Base-by-base conservation (phyloP, 2,888 invertebrate species). In the Cremastinae sp. region DNA sequence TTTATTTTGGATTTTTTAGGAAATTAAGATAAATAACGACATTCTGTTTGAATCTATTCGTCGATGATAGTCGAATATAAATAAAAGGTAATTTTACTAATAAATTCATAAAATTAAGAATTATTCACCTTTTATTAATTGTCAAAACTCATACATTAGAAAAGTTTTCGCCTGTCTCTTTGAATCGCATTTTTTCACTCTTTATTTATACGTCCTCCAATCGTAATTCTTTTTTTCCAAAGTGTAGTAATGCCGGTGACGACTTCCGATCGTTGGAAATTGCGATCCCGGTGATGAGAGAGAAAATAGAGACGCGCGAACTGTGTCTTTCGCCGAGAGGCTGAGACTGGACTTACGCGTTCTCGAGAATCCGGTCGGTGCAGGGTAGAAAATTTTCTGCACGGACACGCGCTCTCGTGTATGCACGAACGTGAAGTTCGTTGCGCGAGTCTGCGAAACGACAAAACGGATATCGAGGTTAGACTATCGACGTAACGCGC, bases 261-360 rank as follows among this genome's bases (percentile, higher is more conserved):
- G 81, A 84, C 83, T 84, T 85, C 84, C 84, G 84, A 84, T 85
- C 83, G 83, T 82, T 81, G 79, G 78, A 81, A 83, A 84, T 85
- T 83, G 80, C 79, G 70, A 80, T 76, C 76, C 20, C 62, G 56
- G 43, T 18, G 39, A 39, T 41, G 41, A 37, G 12, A 39, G 55
- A 56, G 18, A 35, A 20, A 28, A 59, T 55, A 7, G 9, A 8
- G 35, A 55, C 16, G 20, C 28, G 28, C 2, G 5, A 2, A 5
- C 28, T 28, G 28, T 59, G 39, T 53, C 20, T 53, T 16, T 14
- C 20, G 61, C 16, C 10, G 10, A n/a, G n/a, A 7, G 56, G 35
- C 20, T 14, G 47, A 16, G 47, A 49, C 28, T 5, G 2, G 28
- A 28, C 28, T 28, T 5, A 3, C 28, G 28, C 5, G 28, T 64